Evolutionary conservation across 2,113 vertebrate species (phyloP).

Genomic region (Corythoichthys intestinalis): DNA sequence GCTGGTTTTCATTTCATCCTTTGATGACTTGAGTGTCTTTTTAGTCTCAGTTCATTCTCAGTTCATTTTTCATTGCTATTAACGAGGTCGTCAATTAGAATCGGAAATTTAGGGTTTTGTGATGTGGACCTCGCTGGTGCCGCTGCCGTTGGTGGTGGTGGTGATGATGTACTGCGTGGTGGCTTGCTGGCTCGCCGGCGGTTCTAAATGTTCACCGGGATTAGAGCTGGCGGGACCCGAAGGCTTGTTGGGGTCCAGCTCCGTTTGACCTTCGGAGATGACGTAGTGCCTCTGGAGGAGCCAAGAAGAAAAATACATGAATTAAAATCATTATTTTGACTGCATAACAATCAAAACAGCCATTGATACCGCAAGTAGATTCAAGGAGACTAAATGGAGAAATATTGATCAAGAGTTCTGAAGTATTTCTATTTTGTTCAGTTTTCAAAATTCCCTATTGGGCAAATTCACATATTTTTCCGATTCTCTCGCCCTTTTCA

Average conservation of each 20-base stretch:
- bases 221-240: constrained; percentile 50
- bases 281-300: constrained; percentile 87
- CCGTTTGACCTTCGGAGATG: constrained; percentile 90
- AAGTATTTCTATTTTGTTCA: too few relatives aligned
- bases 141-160: constrained; percentile 82
- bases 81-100: too few relatives aligned
- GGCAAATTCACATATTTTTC: too few relatives aligned
- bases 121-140: constrained; percentile 83
- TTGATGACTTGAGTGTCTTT: background rate
- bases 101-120: constrained; percentile 81
- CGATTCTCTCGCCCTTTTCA: too few relatives aligned
- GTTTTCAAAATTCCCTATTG: too few relatives aligned
- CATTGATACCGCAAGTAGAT: too few relatives aligned
- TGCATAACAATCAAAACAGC: background rate
- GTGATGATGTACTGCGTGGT: constrained; percentile 95
- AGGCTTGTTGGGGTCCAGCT: constrained; percentile 83
- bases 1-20: constrained; percentile 17
- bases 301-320: background rate
- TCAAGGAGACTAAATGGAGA: too few relatives aligned
- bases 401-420: too few relatives aligned
- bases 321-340: background rate
- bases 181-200: constrained; percentile 73
- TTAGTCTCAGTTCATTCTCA: background rate
- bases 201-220: constrained; percentile 78
- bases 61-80: too few relatives aligned